phyloP scores from a whole-genome alignment of 2,797 vertebrate species.

The Rhincodon typus region DNA sequence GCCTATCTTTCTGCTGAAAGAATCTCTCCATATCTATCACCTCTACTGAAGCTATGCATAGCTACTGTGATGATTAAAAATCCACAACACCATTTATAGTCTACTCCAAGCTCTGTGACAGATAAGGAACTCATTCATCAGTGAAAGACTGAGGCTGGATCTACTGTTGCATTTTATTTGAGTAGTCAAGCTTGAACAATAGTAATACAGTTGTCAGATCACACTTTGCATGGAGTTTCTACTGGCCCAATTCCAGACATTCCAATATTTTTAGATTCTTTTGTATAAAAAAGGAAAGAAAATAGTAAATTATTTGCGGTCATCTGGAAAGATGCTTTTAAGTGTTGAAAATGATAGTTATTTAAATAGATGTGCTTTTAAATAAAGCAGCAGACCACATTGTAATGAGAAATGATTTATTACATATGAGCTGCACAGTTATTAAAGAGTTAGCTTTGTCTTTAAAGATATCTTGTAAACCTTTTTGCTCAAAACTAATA shows the following conservation, averaged over 20 bases:
- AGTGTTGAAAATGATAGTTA: not conserved
- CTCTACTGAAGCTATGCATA: not conserved
- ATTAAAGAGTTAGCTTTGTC: not conserved
- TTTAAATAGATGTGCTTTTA: not conserved
- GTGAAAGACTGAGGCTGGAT: not conserved
- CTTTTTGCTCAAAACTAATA: not conserved
- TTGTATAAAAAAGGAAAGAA: not conserved
- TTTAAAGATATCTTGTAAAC: not conserved
- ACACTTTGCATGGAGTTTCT: not conserved
- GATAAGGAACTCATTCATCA: not conserved
- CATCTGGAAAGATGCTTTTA: not conserved
- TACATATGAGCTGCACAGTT: not conserved
- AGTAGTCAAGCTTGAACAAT: not conserved
- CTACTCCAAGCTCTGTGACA: not conserved
- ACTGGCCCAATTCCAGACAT: not conserved
- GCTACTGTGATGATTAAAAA: not conserved
- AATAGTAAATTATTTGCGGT: not conserved
- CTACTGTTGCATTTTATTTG: constrained; percentile 22
- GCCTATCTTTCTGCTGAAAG: not conserved
- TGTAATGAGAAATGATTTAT: not conserved
- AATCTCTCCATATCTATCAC: not conserved
- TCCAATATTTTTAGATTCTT: not conserved
- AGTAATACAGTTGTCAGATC: not conserved
- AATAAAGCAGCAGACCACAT: not conserved
- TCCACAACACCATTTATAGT: not conserved